Evolutionary conservation across 2,888 invertebrate genomes (phyloP).

Genomic region (Cheilosia vernalis): DNA sequence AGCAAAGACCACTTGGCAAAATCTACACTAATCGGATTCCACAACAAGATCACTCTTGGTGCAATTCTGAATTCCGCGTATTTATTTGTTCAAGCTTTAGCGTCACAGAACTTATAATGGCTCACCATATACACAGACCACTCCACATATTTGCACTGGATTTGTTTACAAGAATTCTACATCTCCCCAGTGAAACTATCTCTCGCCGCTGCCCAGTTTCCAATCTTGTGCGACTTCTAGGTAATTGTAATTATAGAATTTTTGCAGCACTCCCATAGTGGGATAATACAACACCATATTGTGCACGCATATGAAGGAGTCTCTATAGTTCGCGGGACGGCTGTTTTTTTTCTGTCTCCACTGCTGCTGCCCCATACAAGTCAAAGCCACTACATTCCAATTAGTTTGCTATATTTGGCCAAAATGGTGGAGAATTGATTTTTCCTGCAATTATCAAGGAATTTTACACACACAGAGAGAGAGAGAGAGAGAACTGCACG

Average conservation of each 20-base stretch:
- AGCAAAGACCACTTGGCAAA: no score
- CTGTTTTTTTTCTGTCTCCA: conserved; percentile 3
- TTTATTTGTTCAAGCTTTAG: background rate
- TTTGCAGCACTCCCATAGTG: conserved; percentile 42
- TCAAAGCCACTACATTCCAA: conserved; percentile 66
- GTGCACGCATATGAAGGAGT: conserved; percentile 48
- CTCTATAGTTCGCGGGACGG: conserved; percentile 45
- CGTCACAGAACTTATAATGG: conserved; percentile 2
- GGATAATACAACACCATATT: conserved; percentile 55
- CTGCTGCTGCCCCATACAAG: conserved; percentile 54
- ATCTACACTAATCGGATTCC: background rate
- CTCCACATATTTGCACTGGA: conserved; percentile 17
- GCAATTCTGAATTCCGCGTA: background rate
- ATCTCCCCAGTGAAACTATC: background rate
- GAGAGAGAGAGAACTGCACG: background rate
- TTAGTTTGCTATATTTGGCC: conserved; percentile 68
- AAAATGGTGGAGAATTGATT: conserved; percentile 66
- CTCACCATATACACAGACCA: conserved; percentile 9
- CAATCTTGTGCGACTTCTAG: conserved; percentile 48
- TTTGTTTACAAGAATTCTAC: conserved; percentile 14
- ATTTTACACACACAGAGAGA: conserved; percentile 32
- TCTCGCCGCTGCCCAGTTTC: conserved; percentile 5
- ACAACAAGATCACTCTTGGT: background rate
- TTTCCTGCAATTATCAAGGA: conserved; percentile 61
- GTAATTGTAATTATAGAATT: conserved; percentile 71